A percentile compares a stretch with the other conserved stretches of the same genome.
Conservation (phyloP, 2,797 vertebrate species). For the Echeneis naucrates region DNA sequence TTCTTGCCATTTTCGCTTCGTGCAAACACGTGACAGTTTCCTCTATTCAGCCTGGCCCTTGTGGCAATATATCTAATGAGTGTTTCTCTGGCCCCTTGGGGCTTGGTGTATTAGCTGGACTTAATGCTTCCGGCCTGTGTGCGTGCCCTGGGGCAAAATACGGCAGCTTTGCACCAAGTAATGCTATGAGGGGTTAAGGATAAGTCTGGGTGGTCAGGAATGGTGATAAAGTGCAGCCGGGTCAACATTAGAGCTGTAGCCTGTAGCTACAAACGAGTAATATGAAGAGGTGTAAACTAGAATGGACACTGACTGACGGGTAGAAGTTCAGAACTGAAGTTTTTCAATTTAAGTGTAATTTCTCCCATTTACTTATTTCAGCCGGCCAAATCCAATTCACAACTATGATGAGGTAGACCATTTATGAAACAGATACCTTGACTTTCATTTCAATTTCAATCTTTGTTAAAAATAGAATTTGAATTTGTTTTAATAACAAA, state of each 20-base stretch:
- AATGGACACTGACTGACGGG: conserved; percentile 11
- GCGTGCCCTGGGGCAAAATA: conserved; percentile 61
- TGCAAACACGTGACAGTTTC: conserved; percentile 82
- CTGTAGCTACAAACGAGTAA: conserved; percentile 55
- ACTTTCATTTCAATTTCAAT: neutral
- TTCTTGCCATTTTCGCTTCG: conserved; percentile 73
- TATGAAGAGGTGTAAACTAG: conserved; percentile 11
- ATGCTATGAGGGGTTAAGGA: conserved; percentile 61
- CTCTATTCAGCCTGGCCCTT: conserved; percentile 56
- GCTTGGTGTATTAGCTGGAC: conserved; percentile 76
- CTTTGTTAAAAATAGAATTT: neutral
- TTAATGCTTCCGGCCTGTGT: conserved; percentile 79
- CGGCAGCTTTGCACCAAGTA: conserved; percentile 66
- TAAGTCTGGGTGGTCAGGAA: conserved; percentile 81
- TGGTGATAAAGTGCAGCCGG: conserved; percentile 71
- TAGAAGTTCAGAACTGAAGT: conserved; percentile 1
- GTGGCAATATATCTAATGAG: conserved; percentile 77
- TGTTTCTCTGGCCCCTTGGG: conserved; percentile 61
- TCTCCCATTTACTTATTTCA: neutral
- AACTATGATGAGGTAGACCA: neutral
- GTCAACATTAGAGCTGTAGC: conserved; percentile 61
- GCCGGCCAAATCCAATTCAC: neutral
- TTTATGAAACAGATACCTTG: neutral
- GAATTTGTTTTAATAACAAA: neutral
- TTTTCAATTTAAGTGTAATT: neutral